Base-by-base conservation (phyloP, 2,113 vertebrate species). In the Rhipidura dahli region DNA sequence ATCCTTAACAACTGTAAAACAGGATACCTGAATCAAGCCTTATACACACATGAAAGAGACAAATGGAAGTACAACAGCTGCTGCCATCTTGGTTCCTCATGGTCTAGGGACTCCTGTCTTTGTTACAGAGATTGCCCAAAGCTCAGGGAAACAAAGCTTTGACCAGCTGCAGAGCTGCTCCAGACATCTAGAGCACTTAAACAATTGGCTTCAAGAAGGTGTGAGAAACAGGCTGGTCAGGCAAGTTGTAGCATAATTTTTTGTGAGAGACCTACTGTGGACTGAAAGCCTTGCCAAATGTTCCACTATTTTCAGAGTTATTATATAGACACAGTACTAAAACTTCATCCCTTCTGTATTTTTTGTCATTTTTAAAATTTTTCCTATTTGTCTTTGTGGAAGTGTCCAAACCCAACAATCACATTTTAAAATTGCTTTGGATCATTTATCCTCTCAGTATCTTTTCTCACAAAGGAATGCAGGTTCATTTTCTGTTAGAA, bases 201-300 rank as follows among this genome's bases (percentile, higher is more conserved):
- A 40, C 8, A 57, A 28, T 8, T 89, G 30, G 30, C 65, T 84
- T 75, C 26, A 40, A 14, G 35, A 87, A 54, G 19, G 27, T 73
- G 39, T 59, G 63, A 50, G 60, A 83, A 88, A 70, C 30, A 49
- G 51, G 21, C 45, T 53, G 33, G 9, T 65, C 3, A 13, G 56
- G 47, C n/a, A 83, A 89, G 45, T 21, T 93, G 28, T 37, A 80
- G 35, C 16, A 75, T 39, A 75, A 56, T 81, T 86, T 91, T 31
- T 35, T 71, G 33, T 50, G 30, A 39, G 35, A 54, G 35, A 69
- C 33, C 31, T 59, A 45, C 59, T 70, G 66, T 19, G 30, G 64
- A 45, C 71, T 73, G 35, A 53, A 90, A 89, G 57, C 51, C 26
- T 75, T 64, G 51, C 35, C 39, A 78, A 73, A 73, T 42, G 16